Base-by-base conservation (phyloP, 2,797 vertebrate species). In the Aselliscus stoliczkanus region DNA sequence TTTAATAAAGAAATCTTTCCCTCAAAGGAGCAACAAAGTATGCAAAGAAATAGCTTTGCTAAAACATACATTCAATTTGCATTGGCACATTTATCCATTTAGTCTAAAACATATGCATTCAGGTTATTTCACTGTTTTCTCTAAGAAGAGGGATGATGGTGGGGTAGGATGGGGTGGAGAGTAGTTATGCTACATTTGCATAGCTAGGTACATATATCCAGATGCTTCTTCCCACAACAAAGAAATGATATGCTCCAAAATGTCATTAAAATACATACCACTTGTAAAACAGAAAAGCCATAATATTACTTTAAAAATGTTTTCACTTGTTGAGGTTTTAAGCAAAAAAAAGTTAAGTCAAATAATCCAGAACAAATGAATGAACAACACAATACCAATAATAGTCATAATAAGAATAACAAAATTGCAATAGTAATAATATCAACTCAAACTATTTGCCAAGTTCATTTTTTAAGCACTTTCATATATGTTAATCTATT, bases 1-100 rank as follows among this genome's bases (percentile, higher is more conserved):
- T 54, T 88, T 96, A 96, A 96, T 96, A 94, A 94, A 96, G 73
- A 95, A 93, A 91, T 70, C 11, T 82, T 85, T 89, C 47, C 70
- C 60, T 94, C 62, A 54, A 77, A 84, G 72, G 88, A 80, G n/a
- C 60, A 96, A 75, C 37, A 77, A 96, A 94, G 25, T 80, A 87
- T 87, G 58, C n/a, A 89, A 94, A 93, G 47, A 58, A 89, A 79
- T 69, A 85, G 70, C 29, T 93, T 93, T 84, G 54, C 60, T 96
- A 73, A 89, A 92, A 34, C 44, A n/a, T 92, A 93, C 39, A 85
- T 58, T 80, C 20, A 88, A 87, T 82, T 95, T 96, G 67, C 92
- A 96, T 89, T 39, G 82, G 37, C 37, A 73, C 44, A 39, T 64
- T 93, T 88, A 73, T 87, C 52, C 64, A 37, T 65, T 95, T 89